Base-by-base conservation (phyloP, 2,888 invertebrate species). In the Mythimna loreyi region DNA sequence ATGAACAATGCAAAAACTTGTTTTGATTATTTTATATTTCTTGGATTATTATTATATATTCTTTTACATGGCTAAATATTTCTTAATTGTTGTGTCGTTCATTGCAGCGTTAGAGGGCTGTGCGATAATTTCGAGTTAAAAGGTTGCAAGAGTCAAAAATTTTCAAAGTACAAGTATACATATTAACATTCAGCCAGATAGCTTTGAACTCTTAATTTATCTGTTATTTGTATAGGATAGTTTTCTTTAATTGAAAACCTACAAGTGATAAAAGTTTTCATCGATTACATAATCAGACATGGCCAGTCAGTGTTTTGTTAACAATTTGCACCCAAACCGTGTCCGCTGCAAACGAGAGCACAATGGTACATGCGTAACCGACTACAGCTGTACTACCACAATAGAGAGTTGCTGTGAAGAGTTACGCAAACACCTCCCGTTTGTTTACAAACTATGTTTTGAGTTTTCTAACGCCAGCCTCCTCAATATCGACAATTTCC, bases 301-400 rank as follows among this genome's bases (percentile, higher is more conserved):
- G 25, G 28, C 30, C 56, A 60, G 55, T 70, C 67, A 40, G 47
- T 43, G 55, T 66, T 70, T 78, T 86, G 85, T 82, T 74, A 80
- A 85, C 83, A 78, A 81, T 85, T 86, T 80, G 85, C 82, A 84
- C 82, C 86, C 74, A 82, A 87, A 86, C 81, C 82, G 80, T 84
- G 80, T 84, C 84, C 87, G 87, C 89, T 86, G 89, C 88, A 90
- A 93, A 92, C 89, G 90, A 90, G 86, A 90, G 86, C 83, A 93
- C 92, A 93, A 94, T 92, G 83, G 90, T 84, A 87, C 67, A 80
- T 85, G 88, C 91, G 91, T 92, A 93, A 92, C 92, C 81, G 88
- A 88, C 87, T 83, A 88, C 95, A 94, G 92, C 93, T 92, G 92
- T 89, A 89, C 86, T 81, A 85, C 88, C 85, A 94, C 94, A 95